Percentiles rank a stretch among this genome's conserved stretches.
Evolutionary conservation across 2,888 invertebrate genomes (phyloP).

Genomic region (Frankliniella intonsa): DNA sequence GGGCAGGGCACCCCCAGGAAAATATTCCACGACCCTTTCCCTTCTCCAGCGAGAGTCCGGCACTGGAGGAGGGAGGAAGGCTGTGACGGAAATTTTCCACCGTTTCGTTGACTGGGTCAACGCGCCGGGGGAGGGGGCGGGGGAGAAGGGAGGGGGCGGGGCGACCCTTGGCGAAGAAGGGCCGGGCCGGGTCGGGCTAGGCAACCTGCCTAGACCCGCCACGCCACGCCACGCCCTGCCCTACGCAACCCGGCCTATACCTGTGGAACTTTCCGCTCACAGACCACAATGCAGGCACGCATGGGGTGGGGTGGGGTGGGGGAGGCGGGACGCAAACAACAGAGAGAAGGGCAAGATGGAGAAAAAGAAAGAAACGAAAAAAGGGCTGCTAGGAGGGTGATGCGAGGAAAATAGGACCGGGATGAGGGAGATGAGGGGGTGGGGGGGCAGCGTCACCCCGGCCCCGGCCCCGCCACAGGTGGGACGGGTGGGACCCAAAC

Average conservation of each 20-base stretch:
- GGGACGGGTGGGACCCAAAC: no score
- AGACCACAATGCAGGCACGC: not conserved
- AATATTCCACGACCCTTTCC: no score
- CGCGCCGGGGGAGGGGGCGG: not conserved
- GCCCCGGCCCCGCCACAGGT: no score
- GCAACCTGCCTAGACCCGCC: no score
- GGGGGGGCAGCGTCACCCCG: no score
- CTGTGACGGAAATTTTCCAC: not conserved
- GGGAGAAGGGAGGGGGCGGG: not conserved
- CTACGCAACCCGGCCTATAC: not conserved
- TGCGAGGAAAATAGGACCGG: no score
- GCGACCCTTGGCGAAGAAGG: constrained; percentile 23
- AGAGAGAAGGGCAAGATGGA: not conserved
- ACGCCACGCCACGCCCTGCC: not conserved
- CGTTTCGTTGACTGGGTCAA: not conserved
- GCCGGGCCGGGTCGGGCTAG: constrained; percentile 36
- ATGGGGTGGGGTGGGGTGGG: not conserved
- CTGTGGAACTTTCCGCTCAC: constrained; percentile 14
- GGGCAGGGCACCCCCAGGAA: no score
- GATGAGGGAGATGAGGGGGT: no score
- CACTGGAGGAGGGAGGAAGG: no score
- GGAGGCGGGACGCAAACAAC: constrained; percentile 14
- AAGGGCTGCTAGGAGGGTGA: constrained; percentile 27
- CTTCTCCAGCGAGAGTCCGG: no score
- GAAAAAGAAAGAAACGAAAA: not conserved